A percentile compares a stretch with the other conserved stretches of the same genome.
Evolutionary conservation across 2,888 invertebrate species (phyloP).

Genomic region (Acleris emargana): DNA sequence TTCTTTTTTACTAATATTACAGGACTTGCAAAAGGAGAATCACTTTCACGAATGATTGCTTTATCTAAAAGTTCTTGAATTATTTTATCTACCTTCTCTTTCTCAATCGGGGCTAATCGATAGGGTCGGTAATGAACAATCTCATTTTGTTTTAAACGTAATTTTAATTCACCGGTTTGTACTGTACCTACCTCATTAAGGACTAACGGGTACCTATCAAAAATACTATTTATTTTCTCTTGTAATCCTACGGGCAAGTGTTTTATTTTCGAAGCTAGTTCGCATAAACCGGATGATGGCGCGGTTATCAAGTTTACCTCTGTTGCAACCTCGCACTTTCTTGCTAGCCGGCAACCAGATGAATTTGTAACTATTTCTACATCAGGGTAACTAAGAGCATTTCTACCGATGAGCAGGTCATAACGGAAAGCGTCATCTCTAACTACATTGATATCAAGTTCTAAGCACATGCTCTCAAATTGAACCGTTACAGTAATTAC

Average conservation of each 20-base stretch:
- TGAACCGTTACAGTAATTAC: no score
- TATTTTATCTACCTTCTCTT: slow-evolving; percentile 7
- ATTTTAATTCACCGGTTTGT: slow-evolving; percentile 35
- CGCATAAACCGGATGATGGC: background rate
- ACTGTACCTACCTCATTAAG: slow-evolving; percentile 32
- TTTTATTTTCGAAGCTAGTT: background rate
- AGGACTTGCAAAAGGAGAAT: slow-evolving; percentile 41
- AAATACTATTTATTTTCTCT: slow-evolving; percentile 28
- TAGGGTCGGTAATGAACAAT: slow-evolving; percentile 4
- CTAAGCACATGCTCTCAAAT: no score
- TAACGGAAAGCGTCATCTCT: no score
- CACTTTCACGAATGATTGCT: slow-evolving; percentile 40
- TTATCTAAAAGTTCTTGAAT: slow-evolving; percentile 38
- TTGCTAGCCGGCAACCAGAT: slow-evolving; percentile 20
- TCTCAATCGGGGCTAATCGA: background rate
- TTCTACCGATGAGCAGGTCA: slow-evolving; percentile 34
- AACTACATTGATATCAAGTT: no score
- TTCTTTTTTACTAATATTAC: slow-evolving; percentile 32
- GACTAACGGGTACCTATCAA: slow-evolving; percentile 33
- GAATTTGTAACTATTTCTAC: slow-evolving; percentile 37
- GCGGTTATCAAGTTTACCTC: background rate
- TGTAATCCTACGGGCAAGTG: slow-evolving; percentile 31
- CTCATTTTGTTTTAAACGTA: slow-evolving; percentile 26
- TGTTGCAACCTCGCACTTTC: background rate
- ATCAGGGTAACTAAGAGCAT: slow-evolving; percentile 35